Base-by-base conservation (phyloP, 2,888 invertebrate genomes). In the Fissipunctia ypsillon region DNA sequence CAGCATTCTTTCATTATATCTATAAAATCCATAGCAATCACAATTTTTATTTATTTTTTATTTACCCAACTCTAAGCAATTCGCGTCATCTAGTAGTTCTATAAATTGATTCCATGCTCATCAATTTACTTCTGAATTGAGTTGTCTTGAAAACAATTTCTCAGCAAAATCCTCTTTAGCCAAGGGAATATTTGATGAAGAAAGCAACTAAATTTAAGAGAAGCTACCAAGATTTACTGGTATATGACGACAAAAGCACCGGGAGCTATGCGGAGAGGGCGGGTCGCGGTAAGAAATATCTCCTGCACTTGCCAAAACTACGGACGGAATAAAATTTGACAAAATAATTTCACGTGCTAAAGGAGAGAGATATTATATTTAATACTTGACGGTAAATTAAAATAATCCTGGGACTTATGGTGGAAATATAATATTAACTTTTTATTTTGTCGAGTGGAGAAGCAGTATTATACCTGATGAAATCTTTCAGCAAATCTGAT, bases 201-300 rank as follows among this genome's bases (percentile, higher is more conserved):
- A 92, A 92, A 91, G 91, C 91, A 90, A 91, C 90, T 91, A 90
- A 91, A 92, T 90, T 90, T 91, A 90, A 90, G 91, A 90, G 90
- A 90, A 90, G 90, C 90, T 89, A 84, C 90, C 85, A 91, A 93
- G 93, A 94, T 94, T 94, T 94, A 94, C 90, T 91, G 93, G 90
- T 91, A 86, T 91, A 90, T 91, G 92, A 92, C 89, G 92, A 93
- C 93, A 93, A 93, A 91, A 89, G 91, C 94, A 93, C 92, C 85
- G 85, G 84, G 88, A 88, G 81, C 86, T 90, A 88, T 88, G 89
- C 89, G 89, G 87, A 86, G 87, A 87, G 91, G 92, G 92, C 91
- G 93, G 91, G 89, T 78, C 89, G 85, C 76, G 80, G 87, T 86
- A 87, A 90, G 88, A 93, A 92, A 92, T 93, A 93, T 92, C 87